These are phyloP conservation scores for Isurus oxyrinchus DNA, from an alignment of 2,113 vertebrate species.

Conservation along the genomic window DNA sequence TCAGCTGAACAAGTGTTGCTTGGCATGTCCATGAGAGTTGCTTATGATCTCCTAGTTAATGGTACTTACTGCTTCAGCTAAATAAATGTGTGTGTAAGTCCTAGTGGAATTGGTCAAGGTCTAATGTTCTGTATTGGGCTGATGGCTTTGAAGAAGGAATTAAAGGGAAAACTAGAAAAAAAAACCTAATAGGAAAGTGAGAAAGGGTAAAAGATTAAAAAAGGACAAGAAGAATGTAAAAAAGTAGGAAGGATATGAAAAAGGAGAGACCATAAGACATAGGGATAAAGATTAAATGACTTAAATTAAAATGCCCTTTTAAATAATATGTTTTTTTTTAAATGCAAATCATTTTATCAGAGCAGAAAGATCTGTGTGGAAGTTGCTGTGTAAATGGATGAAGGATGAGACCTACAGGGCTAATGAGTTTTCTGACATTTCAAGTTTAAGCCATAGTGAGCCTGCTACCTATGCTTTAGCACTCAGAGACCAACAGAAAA, in stretches of 20 bases:
- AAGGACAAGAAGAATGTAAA: not conserved
- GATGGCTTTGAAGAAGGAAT: not conserved
- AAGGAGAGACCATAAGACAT: not conserved
- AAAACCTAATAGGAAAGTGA: not conserved
- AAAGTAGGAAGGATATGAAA: not conserved
- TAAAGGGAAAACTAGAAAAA: not conserved
- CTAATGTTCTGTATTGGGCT: not conserved
- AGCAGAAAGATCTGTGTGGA: not conserved
- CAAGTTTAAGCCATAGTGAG: not conserved
- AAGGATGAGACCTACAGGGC: not conserved
- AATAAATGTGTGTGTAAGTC: not conserved
- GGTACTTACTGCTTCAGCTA: not conserved
- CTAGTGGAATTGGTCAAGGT: not conserved
- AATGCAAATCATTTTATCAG: not conserved
- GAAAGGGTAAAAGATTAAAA: not conserved
- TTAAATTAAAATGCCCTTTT: not conserved
- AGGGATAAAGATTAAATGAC: not conserved
- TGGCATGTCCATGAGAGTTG: not conserved
- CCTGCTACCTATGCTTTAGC: not conserved
- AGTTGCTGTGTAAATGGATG: not conserved
- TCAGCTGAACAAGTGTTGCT: not conserved
- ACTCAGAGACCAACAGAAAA: not conserved
- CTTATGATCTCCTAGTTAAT: not conserved
- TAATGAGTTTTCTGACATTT: not conserved
- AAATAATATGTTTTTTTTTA: constrained; percentile 1